Conservation (phyloP, 2,888 invertebrate species). For the Encarsia formosa region DNA sequence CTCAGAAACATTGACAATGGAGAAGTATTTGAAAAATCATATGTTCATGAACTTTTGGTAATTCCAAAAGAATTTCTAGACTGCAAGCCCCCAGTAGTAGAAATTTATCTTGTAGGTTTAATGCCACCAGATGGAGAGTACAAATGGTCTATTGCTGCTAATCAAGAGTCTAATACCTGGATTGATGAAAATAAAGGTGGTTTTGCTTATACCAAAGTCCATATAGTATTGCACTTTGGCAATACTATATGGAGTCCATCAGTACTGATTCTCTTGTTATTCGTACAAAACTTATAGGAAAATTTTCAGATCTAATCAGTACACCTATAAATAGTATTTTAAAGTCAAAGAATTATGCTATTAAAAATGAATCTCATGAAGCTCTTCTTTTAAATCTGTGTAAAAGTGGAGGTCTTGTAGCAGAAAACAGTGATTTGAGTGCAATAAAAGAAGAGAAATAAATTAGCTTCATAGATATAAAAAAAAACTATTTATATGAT, state of each 20-base stretch:
- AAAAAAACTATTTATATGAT: too few relatives aligned
- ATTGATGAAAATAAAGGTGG: slow-evolving; percentile 36
- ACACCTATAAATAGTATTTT: slow-evolving; percentile 57
- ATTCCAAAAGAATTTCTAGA: slow-evolving; percentile 49
- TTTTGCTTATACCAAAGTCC: too few relatives aligned
- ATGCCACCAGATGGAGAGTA: slow-evolving; percentile 57
- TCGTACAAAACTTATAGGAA: slow-evolving; percentile 55
- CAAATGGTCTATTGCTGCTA: slow-evolving; percentile 55
- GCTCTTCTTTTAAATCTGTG: too few relatives aligned
- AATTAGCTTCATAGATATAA: too few relatives aligned
- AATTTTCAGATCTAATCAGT: slow-evolving; percentile 54
- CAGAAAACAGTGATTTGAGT: too few relatives aligned
- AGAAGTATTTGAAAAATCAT: slow-evolving; percentile 28
- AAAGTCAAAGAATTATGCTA: slow-evolving; percentile 50
- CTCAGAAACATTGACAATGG: slow-evolving; percentile 64
- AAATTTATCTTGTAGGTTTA: slow-evolving; percentile 55
- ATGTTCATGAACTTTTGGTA: slow-evolving; percentile 45
- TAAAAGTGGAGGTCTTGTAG: too few relatives aligned
- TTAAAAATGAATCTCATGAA: slow-evolving; percentile 51
- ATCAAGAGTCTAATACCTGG: slow-evolving; percentile 48
- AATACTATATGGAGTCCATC: slow-evolving; percentile 63
- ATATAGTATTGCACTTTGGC: slow-evolving; percentile 59
- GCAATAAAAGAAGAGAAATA: too few relatives aligned
- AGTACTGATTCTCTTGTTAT: slow-evolving; percentile 62
- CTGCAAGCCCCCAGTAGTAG: slow-evolving; percentile 47